These are phyloP conservation scores for Nannoperca obscura DNA, from an alignment of 2,797 vertebrate species.

Conservation along the genomic window DNA sequence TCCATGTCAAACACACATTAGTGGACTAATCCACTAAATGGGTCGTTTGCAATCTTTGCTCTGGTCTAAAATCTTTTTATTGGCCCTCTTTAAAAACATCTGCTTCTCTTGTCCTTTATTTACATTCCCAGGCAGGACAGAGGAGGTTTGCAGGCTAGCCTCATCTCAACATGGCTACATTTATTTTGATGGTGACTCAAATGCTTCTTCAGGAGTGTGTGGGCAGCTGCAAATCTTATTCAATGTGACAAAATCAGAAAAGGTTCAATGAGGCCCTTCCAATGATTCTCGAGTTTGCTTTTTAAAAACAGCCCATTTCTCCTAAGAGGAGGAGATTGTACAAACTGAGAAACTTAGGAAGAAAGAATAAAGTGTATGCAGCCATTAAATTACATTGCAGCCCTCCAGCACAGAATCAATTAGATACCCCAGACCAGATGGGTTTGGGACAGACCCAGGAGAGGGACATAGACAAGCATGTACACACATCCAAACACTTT, in stretches of 20 bases:
- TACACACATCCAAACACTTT: constrained; percentile 28
- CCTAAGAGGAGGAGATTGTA: constrained; percentile 11
- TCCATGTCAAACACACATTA: constrained; percentile 50
- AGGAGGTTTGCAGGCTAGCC: constrained; percentile 15
- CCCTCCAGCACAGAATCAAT: constrained; percentile 55
- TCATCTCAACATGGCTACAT: constrained; percentile 25
- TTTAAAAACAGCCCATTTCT: neutral
- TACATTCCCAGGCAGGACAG: constrained; percentile 64
- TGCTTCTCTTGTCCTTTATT: constrained; percentile 59
- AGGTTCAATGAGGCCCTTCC: neutral
- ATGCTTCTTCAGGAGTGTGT: constrained; percentile 44
- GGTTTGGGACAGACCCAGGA: constrained; percentile 34
- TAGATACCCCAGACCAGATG: constrained; percentile 27
- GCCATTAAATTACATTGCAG: constrained; percentile 22
- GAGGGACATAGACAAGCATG: constrained; percentile 35
- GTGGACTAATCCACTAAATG: constrained; percentile 52
- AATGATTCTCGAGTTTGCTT: constrained; percentile 4
- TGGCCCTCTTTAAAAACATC: constrained; percentile 53
- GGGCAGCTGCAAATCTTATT: constrained; percentile 31
- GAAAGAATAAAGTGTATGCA: constrained; percentile 10
- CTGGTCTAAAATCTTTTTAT: constrained; percentile 60
- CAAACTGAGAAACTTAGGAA: constrained; percentile 5
- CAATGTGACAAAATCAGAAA: constrained; percentile 29
- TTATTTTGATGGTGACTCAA: constrained; percentile 52
- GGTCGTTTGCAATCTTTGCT: constrained; percentile 52